Evolutionary conservation across 2,888 invertebrate genomes (phyloP), one percentile per base, ranked within the genome.

Genomic region (Malthinus seriepunctatus): DNA sequence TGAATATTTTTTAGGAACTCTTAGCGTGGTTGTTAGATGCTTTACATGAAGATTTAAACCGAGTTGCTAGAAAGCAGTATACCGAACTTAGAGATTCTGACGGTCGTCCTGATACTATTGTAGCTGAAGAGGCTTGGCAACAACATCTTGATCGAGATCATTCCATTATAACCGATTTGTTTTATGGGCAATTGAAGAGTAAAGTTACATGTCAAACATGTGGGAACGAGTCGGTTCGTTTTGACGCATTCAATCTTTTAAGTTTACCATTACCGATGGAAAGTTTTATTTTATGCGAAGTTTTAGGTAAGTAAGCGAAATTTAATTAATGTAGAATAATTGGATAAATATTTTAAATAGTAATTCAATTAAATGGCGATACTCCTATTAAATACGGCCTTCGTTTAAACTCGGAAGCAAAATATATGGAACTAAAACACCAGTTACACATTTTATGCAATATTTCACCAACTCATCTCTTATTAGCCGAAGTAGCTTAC

Each of bases 111-210:
- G 93, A 93, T 78, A 87, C 87, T 71, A 78, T 82, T 2, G 86
- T 86, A 4, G 89, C 89, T 0, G 84, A 84, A 4, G 88, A 88
- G 68, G 93, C 93, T 15, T 95, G 95, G 95, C 86, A 88, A 59
- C 89, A 90, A 71, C 91, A 93, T 80, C 80, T 89, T 59, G 82
- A 88, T 2, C 83, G 93, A 68, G 94, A 95, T 82, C 86, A 88
- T 75, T 93, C 93, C 37, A 89, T 95, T 63, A 87, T 95, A 65
- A 93, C 93, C 50, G 94, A 95, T 75, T 81, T 95, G 66, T 95
- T 95, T 82, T 93, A 93, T 78, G 96, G 95, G 0, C 94, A 95
- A 77, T 84, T 96, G 8, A 93, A 94, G 79, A 95, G 95, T 3
- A 88, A 90, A 75, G 90, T 88, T 50, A 87, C 88, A 46, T 96